A percentile compares a stretch with the other conserved stretches of the same genome.
Evolutionary conservation across 92 coral and sea anemone species (phyloP).

Genomic region (Paragorgia papillata): DNA sequence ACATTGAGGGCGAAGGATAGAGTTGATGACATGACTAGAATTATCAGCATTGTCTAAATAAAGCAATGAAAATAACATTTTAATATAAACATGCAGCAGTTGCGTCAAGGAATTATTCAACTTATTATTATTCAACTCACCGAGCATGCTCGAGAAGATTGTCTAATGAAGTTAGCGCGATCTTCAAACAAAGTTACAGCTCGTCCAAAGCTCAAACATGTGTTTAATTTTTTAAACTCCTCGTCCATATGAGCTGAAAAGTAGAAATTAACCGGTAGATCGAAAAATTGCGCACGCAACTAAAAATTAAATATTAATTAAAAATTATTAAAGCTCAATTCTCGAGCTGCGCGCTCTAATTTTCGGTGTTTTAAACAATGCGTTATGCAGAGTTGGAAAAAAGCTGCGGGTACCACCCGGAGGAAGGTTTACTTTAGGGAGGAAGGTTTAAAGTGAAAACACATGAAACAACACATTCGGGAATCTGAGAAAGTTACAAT

Average conservation of each 20-base stretch:
- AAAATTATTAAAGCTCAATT: no score
- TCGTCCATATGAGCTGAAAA: slow-evolving; percentile 88
- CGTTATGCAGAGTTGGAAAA: no score
- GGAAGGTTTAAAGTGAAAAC: no score
- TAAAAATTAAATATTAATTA: not conserved
- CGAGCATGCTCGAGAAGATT: slow-evolving; percentile 90
- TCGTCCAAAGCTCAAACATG: slow-evolving; percentile 77
- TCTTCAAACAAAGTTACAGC: slow-evolving; percentile 94
- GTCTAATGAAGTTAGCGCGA: slow-evolving; percentile 79
- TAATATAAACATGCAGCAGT: not conserved
- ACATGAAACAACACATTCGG: no score
- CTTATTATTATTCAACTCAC: slow-evolving; percentile 56
- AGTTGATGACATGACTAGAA: slow-evolving; percentile 84
- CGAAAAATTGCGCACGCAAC: not conserved
- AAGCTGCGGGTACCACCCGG: no score
- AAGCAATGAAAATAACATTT: not conserved
- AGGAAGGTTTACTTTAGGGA: no score
- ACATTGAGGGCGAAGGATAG: slow-evolving; percentile 90
- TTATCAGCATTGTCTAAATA: slow-evolving; percentile 78
- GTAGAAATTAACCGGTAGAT: not conserved
- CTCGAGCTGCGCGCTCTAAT: no score
- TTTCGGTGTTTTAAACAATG: no score
- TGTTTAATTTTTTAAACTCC: slow-evolving; percentile 75
- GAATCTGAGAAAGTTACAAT: no score
- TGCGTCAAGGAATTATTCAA: no score